Evolutionary conservation across 2,888 invertebrate genomes (phyloP), one percentile per base, ranked within the genome.

Genomic region (Eristalinus aeneus): DNA sequence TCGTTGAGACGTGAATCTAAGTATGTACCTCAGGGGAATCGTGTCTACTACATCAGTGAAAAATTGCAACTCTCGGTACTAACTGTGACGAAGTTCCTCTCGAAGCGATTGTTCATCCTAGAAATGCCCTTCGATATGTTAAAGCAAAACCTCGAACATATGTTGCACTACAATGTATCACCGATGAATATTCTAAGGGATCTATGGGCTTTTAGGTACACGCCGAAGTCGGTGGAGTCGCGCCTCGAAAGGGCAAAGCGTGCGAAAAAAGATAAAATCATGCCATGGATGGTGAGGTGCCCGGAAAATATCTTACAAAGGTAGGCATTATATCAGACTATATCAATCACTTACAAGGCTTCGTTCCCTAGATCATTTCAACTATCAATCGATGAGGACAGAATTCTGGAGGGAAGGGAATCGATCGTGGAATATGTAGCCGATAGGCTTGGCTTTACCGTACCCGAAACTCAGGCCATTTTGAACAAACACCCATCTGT

Each of bases 241-340:
- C 93, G 95, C 74, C 91, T 95, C 11, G 91, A 93, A 88, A 92
- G 92, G 69, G 93, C 94, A 0, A 93, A 93, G 89, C 90, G 91
- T 58, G 92, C 92, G 1, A 92, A 93, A 82, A 94, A 94, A 67
- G 91, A 93, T 74, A 93, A 92, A 84, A 91, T 95, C 11, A 94
- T 94, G 92, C 95, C 95, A 2, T 95, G 95, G 95, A 95, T 95
- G 95, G 94, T 95, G 36, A 92, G 95, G 87, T 95, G 95, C 89
- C 93, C 94, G 22, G 94, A 94, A 88, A 90, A 93, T 23, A 93
- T 94, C 88, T 90, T 95, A 54, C 92, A 93, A 85, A 94, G 94
- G 95, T 95, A 91, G 68, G 65, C 16, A 16, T 16, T 68, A 4
- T 10, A 27, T 27, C 5, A 5, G 27, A 27, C 27, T 27, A 5